Conservation (phyloP, 2,797 vertebrate genomes). For the Oryzias dopingdopingensis region DNA sequence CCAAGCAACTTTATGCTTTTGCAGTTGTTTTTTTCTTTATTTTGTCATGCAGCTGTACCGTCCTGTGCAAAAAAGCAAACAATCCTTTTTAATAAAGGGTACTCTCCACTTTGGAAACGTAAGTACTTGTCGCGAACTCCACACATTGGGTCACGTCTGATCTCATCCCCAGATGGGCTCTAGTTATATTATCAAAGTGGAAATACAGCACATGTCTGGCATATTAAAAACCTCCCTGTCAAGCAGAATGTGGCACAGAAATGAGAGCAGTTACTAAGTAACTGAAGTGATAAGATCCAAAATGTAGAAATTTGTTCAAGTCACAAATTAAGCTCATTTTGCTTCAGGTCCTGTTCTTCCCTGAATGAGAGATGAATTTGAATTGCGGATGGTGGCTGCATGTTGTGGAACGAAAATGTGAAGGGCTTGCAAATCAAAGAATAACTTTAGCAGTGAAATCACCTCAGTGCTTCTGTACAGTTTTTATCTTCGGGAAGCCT, state of each 20-base stretch:
- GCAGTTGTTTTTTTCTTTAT: no score
- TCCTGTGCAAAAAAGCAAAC: no score
- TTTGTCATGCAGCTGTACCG: no score
- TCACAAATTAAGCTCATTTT: conserved; percentile 59
- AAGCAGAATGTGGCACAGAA: conserved; percentile 34
- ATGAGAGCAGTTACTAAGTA: conserved; percentile 37
- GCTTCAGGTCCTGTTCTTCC: conserved; percentile 53
- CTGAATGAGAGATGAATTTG: conserved; percentile 46
- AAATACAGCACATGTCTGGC: background rate
- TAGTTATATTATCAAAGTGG: no score
- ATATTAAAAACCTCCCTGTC: conserved; percentile 42
- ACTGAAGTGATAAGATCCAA: conserved; percentile 55
- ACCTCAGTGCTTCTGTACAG: conserved; percentile 5
- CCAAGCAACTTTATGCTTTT: no score
- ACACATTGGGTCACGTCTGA: no score
- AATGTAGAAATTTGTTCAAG: conserved; percentile 63
- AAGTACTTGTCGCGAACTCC: no score
- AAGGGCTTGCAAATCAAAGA: conserved; percentile 54
- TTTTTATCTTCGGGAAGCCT: conserved; percentile 35
- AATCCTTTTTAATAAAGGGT: no score
- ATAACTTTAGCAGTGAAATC: conserved; percentile 26
- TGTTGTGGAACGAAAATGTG: conserved; percentile 49
- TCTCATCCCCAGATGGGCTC: no score
- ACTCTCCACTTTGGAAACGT: no score
- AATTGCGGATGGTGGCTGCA: conserved; percentile 42